phyloP scores from a whole-genome alignment of 2,797 vertebrate genomes.

The Cuniculus paca region DNA sequence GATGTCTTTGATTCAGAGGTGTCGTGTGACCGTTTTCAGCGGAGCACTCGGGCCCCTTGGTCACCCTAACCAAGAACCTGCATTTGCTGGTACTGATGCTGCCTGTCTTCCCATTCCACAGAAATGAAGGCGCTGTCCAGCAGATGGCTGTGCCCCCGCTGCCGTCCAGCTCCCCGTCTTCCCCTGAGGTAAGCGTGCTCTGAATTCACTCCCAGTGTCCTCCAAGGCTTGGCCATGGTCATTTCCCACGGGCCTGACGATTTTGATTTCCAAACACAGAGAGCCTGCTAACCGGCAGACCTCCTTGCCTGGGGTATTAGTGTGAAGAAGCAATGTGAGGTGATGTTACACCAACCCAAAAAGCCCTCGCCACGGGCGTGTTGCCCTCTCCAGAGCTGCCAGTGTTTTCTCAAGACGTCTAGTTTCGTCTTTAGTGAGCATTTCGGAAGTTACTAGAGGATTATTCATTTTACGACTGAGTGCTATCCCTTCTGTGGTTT shows the following conservation, averaged over 20 bases:
- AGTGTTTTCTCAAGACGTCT: not conserved
- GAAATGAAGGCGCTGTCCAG: slow-evolving; percentile 94
- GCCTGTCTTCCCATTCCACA: slow-evolving; percentile 78
- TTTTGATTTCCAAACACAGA: not conserved
- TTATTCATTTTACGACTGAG: not conserved
- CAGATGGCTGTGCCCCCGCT: slow-evolving; percentile 96
- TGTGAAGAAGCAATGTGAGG: not conserved
- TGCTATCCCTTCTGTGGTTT: not conserved
- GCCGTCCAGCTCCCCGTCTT: slow-evolving; percentile 86
- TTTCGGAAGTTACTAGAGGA: slow-evolving; percentile 51
- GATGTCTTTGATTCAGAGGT: not conserved
- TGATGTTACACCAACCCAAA: not conserved
- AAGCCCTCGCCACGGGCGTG: not conserved
- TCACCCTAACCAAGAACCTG: not conserved
- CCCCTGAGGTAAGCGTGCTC: slow-evolving; percentile 90
- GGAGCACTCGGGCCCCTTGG: not conserved
- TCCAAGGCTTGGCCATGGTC: slow-evolving; percentile 73
- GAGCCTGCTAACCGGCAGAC: not conserved
- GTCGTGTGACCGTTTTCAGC: not conserved
- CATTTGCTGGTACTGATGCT: not conserved
- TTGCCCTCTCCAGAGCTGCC: not conserved
- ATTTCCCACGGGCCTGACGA: not conserved
- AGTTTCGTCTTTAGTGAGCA: not conserved
- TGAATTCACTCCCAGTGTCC: slow-evolving; percentile 52
- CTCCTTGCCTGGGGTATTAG: not conserved